Conservation (phyloP, 2,888 invertebrate species). For the Andrena fulva region DNA sequence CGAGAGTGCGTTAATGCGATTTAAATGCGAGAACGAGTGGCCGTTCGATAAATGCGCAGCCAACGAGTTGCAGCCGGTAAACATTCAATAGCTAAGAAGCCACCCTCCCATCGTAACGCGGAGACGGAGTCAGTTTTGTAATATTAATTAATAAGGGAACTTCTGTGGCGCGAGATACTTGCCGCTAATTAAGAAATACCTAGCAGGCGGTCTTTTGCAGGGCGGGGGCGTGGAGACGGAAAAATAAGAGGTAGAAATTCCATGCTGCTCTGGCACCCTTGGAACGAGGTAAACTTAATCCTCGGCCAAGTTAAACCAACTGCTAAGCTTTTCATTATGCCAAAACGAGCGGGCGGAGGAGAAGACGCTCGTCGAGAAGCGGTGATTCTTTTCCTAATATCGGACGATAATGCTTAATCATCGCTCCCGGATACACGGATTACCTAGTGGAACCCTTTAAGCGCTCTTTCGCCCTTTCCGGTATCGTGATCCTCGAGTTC, state of each 20-base stretch:
- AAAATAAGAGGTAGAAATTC: conserved; percentile 78
- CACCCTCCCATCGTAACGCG: not conserved
- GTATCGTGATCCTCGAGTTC: not conserved
- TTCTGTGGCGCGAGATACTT: conserved; percentile 71
- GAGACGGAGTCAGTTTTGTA: conserved; percentile 44
- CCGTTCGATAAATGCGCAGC: not conserved
- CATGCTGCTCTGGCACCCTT: conserved; percentile 71
- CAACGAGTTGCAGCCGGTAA: not conserved
- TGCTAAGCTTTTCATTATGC: conserved; percentile 77
- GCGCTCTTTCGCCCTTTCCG: too few species aligned
- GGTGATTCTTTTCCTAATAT: conserved; percentile 35
- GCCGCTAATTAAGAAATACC: conserved; percentile 78
- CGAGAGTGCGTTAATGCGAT: conserved; percentile 3
- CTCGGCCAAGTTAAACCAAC: conserved; percentile 76
- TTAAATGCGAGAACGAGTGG: not conserved
- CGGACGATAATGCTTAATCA: conserved; percentile 37
- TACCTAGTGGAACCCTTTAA: conserved; percentile 11
- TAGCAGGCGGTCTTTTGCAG: conserved; percentile 68
- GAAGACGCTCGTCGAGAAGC: conserved; percentile 37
- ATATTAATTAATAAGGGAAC: conserved; percentile 76
- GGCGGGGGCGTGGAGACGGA: conserved; percentile 69
- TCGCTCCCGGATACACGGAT: conserved; percentile 14
- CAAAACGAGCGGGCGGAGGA: conserved; percentile 58
- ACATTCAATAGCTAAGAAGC: conserved; percentile 18
- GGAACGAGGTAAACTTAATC: conserved; percentile 78